These are phyloP conservation scores for Augiades crinisus DNA, from an alignment of 2,888 invertebrate species.

Conservation along the genomic window DNA sequence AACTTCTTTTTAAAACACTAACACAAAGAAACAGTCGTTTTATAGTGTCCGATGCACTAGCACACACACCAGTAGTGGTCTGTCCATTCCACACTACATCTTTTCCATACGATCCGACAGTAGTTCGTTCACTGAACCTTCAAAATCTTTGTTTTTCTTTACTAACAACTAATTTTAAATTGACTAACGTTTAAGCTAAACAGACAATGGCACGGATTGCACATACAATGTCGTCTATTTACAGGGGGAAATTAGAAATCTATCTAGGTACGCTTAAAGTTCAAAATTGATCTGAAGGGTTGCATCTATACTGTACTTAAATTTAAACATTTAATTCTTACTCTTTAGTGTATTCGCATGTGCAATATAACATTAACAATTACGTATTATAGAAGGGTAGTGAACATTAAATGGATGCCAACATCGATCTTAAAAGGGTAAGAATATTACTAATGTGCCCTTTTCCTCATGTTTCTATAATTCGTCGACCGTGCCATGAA, in stretches of 20 bases:
- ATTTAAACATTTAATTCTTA: slow-evolving; percentile 65
- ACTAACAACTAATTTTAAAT: slow-evolving; percentile 58
- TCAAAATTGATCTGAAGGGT: slow-evolving; percentile 65
- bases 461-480: slow-evolving; percentile 26
- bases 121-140: slow-evolving; percentile 42
- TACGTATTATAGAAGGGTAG: slow-evolving; percentile 70
- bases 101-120: slow-evolving; percentile 39
- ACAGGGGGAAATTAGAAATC: slow-evolving; percentile 66
- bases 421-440: slow-evolving; percentile 33
- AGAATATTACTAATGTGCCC: slow-evolving; percentile 33
- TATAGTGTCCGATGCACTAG: slow-evolving; percentile 62
- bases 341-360: slow-evolving; percentile 65
- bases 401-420: slow-evolving; percentile 55
- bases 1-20: slow-evolving; percentile 79
- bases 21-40: slow-evolving; percentile 77
- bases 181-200: slow-evolving; percentile 76
- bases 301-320: slow-evolving; percentile 65
- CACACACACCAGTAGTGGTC: slow-evolving; percentile 44
- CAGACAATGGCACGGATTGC: slow-evolving; percentile 81
- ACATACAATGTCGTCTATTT: slow-evolving; percentile 72
- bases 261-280: slow-evolving; percentile 51
- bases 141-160: slow-evolving; percentile 34
- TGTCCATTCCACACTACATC: slow-evolving; percentile 46
- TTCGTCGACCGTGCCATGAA: slow-evolving; percentile 50
- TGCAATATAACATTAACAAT: slow-evolving; percentile 62